Evolutionary conservation across 2,113 vertebrate species (phyloP), one percentile per base, ranked within the genome.

Genomic region (Mobula hypostoma): DNA sequence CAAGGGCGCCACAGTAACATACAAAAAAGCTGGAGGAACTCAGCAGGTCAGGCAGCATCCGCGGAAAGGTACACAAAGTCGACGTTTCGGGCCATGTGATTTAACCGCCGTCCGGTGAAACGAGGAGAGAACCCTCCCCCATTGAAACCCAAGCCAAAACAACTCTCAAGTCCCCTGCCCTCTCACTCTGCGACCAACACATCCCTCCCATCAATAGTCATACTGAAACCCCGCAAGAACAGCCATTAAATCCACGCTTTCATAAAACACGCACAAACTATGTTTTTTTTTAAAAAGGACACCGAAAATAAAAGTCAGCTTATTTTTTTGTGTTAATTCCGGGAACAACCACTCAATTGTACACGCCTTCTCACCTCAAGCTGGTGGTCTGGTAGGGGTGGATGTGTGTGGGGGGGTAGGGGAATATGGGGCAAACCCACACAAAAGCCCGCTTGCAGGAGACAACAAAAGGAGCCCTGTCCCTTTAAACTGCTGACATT

Each of bases 381-480:
- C 27, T 63, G 85, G 6, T 7, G 29, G 14, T 19, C 29, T 32
- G 29, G 29, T 0, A 48, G 48, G 1, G 48, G 48, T 8, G 48
- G 48, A 4, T 8, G 32, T 32, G 61, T 88, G 36, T 8, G 14
- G 6, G 29, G 66, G 32, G 17, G 61, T 90, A 8, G 61, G 36
- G n/a, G 85, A 88, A 88, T 27, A 14, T 15, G 5, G 61, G 29
- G 5, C 83, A n/a, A 68, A 85, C 63, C 94, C 24, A n/a, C 66
- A 58, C 58, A 48, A 91, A 83, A 36, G 66, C 40, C 72, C 14
- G 70, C 12, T 29, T 94, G 70, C 2, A 15, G 6, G 61, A 66
- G 61, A 58, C 82, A 85, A 90, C 85, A 90, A 90, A 87, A 90
- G 61, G 61, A 90, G 29, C 85, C 61, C 85, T 36, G 85, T 90